These are phyloP conservation scores for Chouioia cunea DNA, from an alignment of 2,888 invertebrate genomes.

Conservation along the genomic window DNA sequence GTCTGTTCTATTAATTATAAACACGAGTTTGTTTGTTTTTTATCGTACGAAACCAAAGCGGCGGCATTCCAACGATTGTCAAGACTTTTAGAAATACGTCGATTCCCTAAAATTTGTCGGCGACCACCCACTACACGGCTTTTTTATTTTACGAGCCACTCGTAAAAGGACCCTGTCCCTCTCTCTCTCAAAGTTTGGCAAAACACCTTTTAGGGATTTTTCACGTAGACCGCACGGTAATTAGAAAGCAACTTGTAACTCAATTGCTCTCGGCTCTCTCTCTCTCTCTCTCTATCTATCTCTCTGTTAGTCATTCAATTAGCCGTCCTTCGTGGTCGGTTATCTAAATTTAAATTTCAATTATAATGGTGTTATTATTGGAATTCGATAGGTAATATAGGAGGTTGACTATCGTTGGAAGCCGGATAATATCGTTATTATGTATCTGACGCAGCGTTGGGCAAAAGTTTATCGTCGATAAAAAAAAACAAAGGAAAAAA, in stretches of 20 bases:
- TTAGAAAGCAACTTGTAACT: background rate
- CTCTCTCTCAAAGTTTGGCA: background rate
- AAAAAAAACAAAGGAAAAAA: too few species aligned
- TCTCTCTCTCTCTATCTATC: background rate
- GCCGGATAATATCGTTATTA: conserved; percentile 14
- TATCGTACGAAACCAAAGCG: too few species aligned
- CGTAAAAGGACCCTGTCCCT: background rate
- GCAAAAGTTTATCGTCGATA: too few species aligned
- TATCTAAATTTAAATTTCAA: conserved; percentile 39
- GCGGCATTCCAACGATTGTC: too few species aligned
- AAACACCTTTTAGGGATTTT: too few species aligned
- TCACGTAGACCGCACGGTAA: background rate
- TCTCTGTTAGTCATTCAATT: background rate
- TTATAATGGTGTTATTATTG: conserved; percentile 39
- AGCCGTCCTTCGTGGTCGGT: background rate
- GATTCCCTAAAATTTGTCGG: too few species aligned
- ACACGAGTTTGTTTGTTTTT: too few species aligned
- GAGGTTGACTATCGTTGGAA: conserved; percentile 5
- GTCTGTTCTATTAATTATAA: too few species aligned
- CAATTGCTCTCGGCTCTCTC: background rate
- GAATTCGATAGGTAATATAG: conserved; percentile 36
- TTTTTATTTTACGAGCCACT: background rate
- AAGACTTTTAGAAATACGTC: too few species aligned
- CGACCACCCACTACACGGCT: background rate
- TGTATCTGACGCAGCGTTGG: too few species aligned